Base-by-base conservation (phyloP, 1,140 invertebrate genomes). In the Elysia chlorotica region DNA sequence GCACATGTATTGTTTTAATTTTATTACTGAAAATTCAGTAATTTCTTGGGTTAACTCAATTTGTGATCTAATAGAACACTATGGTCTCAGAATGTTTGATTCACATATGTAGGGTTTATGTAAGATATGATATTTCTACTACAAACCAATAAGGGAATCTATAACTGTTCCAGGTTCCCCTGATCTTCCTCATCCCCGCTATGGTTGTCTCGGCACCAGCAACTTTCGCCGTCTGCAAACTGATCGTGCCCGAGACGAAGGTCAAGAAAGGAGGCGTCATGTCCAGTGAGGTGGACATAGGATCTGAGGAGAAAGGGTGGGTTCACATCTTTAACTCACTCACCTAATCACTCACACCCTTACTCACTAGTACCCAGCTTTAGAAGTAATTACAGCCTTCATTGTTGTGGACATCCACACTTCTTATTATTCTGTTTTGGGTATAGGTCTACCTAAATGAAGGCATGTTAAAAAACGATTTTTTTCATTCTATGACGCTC, bases 151-250 rank as follows among this genome's bases (percentile, higher is more conserved):
- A n/a, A n/a, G n/a, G n/a, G 10, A 48, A n/a, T 14, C 10, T 48
- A 10, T 14, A 48, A 14, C n/a, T 10, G 41, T 2, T 72, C 41
- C 66, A 88, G 88, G 82, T 88, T 3, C 83, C 84, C 63, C 81
- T 89, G 4, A 82, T 83, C 72, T 86, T 89, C 74, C 74, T 89
- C 31, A 91, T 99, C 62, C 94, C 95, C 0, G 95, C 97, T 0
- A 95, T 94, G 63, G 91, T 98, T 0, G 98, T 99, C 96, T 94
- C 95, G 0, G 96, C 96, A 0, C 96, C 97, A 0, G 95, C 95
- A 31, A 92, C 96, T 0, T 88, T 99, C 6, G 93, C 93, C 77
- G 93, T 92, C 74, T 91, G 95, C 1, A 99, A 99, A 87, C 87
- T 99, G 10, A 90, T 97, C 78, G 93, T 94, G 87, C 97, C 97